Evolutionary conservation across 2,113 vertebrate genomes (phyloP).

Genomic region (Lethenteron reissneri): DNA sequence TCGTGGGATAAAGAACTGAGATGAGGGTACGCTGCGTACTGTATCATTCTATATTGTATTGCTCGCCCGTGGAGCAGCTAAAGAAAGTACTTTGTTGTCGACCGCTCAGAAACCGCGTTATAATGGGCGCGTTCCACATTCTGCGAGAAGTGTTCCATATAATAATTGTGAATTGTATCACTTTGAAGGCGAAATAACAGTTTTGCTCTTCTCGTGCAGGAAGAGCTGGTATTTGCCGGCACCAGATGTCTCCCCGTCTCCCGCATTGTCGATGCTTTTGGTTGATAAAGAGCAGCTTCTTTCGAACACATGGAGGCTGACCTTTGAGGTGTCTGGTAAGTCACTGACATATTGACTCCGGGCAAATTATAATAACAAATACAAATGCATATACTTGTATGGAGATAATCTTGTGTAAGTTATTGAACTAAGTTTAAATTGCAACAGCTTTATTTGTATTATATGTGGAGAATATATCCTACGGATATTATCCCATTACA

Average conservation of each 20-base stretch:
- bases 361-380: background rate
- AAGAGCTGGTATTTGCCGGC: slow-evolving; percentile 93
- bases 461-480: background rate
- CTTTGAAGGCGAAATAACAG: background rate
- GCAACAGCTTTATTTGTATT: background rate
- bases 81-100: background rate
- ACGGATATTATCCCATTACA: background rate
- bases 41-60: background rate
- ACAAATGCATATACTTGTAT: background rate
- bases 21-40: slow-evolving; percentile 9
- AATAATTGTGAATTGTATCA: background rate
- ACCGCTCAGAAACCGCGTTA: background rate
- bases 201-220: slow-evolving; percentile 21
- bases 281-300: slow-evolving; percentile 41
- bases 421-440: background rate
- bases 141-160: background rate
- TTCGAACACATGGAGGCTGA: slow-evolving; percentile 43
- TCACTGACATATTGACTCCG: background rate
- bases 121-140: background rate
- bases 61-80: background rate
- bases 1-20: too few relatives aligned
- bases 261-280: slow-evolving; percentile 40
- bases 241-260: slow-evolving; percentile 33
- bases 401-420: background rate
- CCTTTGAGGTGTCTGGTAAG: slow-evolving; percentile 53